These are phyloP conservation scores for Phyllostomus discolor DNA, from an alignment of 2,113 vertebrate species.

Conservation along the genomic window DNA sequence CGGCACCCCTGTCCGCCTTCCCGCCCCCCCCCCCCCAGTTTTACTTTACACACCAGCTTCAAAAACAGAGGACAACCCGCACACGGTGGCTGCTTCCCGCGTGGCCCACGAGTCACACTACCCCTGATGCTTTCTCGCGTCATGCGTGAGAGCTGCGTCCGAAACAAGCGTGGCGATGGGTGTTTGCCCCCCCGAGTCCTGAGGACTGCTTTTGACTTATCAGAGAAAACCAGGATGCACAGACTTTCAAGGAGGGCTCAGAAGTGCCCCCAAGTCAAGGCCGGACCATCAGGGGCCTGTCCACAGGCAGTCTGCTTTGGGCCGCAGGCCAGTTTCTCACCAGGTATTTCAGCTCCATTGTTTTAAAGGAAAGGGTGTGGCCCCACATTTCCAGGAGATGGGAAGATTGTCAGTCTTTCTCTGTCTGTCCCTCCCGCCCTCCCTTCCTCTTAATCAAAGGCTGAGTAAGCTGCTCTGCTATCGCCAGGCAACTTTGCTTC, in stretches of 20 bases:
- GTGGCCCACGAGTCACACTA: rapidly evolving
- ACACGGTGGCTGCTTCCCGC: neutral
- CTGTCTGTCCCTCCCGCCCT: neutral
- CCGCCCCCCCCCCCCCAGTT: no score
- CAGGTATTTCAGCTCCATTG: neutral
- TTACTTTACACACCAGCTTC: neutral
- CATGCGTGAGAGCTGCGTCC: neutral
- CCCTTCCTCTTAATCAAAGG: neutral
- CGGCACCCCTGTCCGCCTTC: neutral
- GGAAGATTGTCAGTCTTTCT: neutral
- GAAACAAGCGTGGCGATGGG: no score
- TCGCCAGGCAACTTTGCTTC: neutral
- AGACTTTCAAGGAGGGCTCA: neutral
- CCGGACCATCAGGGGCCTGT: rapidly evolving
- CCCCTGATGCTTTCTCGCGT: no score
- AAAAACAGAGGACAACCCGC: neutral
- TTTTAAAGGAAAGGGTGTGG: neutral
- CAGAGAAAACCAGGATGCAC: neutral
- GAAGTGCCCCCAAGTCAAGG: neutral
- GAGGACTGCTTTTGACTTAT: neutral
- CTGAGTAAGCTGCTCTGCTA: neutral
- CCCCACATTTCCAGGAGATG: neutral
- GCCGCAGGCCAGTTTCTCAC: neutral
- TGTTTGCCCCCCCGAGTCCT: neutral
- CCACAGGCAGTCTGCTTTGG: neutral